Evolutionary conservation across 2,113 vertebrate genomes (phyloP), one percentile per base, ranked within the genome.

Genomic region (Jaculus jaculus): DNA sequence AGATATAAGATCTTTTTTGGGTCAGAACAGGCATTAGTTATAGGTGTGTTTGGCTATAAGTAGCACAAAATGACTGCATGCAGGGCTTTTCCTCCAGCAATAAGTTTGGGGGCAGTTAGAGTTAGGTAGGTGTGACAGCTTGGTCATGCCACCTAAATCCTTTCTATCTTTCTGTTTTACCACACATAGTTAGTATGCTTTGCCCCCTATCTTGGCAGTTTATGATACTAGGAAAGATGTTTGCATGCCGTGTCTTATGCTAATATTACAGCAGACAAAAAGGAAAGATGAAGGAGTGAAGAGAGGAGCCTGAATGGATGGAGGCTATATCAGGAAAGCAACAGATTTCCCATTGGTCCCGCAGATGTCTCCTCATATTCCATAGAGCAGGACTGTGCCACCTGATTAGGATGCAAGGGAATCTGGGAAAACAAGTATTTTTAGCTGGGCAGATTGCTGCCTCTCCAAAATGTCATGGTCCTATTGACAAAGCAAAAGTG

Each of bases 381-480:
- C 90, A 74, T 66, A 77, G 81, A 96, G n/a, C 73, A 94, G 90
- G 92, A 92, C 87, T 78, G 58, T 81, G 93, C 90, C 87, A 95
- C 90, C 78, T 94, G 90, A 91, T 93, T 94, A 94, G 92, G 63
- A 92, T 90, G 85, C 60, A 92, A 88, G 68, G 91, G 88, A 90
- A n/a, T 91, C 71, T 89, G 87, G 87, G 87, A 95, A 92, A 95
- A 72, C 80, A 96, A 93, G 78, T 93, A 83, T 95, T 94, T 95
- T 96, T 93, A 92, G 54, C 83, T 92, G 83, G 94, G 88, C 34
- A 87, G 88, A 96, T 96, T 95, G 79, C 77, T 92, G 23, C 58
- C 58, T 82, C 65, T 95, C 82, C 79, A 91, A 87, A 93, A 96
- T 94, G 37, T 86, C 71, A 86, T 51, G 60, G 63, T 84, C 69